A percentile compares a stretch with the other conserved stretches of the same genome.
phyloP scores from a whole-genome alignment of 2,113 vertebrate genomes.

The Bambusicola thoracicus region DNA sequence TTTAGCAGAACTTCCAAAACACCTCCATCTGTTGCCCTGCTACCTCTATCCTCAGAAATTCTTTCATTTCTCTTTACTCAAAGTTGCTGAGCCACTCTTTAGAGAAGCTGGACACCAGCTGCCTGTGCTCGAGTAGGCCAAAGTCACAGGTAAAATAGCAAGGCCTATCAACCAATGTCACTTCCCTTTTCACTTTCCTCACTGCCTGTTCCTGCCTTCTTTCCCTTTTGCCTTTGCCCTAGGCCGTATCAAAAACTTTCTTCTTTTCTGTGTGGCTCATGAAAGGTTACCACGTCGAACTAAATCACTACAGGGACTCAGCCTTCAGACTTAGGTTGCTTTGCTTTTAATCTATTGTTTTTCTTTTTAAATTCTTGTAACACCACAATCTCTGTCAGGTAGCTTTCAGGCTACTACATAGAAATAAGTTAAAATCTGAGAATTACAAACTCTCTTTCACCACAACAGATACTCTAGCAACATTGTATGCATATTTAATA shows the following conservation, averaged over 20 bases:
- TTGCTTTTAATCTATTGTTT: neutral
- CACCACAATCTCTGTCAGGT: neutral
- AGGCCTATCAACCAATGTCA: neutral
- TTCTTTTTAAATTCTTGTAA: neutral
- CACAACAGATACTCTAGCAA: neutral
- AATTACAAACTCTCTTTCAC: neutral
- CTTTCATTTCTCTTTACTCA: neutral
- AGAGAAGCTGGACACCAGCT: constrained; percentile 6
- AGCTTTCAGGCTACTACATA: neutral
- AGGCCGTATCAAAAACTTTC: neutral
- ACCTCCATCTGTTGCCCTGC: neutral
- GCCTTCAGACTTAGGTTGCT: neutral
- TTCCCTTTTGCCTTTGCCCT: neutral
- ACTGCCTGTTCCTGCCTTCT: neutral
- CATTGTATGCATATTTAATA: neutral
- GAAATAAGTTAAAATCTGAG: neutral
- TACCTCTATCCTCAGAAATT: neutral
- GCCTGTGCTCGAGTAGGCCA: neutral
- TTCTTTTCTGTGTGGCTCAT: neutral
- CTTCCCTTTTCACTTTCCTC: constrained; percentile 13
- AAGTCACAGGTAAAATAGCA: neutral
- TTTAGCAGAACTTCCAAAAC: neutral
- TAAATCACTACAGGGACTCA: neutral
- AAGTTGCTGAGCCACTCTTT: neutral
- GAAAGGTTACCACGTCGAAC: neutral